Conservation (phyloP, 2,113 vertebrate genomes). For the Clupea harengus region DNA sequence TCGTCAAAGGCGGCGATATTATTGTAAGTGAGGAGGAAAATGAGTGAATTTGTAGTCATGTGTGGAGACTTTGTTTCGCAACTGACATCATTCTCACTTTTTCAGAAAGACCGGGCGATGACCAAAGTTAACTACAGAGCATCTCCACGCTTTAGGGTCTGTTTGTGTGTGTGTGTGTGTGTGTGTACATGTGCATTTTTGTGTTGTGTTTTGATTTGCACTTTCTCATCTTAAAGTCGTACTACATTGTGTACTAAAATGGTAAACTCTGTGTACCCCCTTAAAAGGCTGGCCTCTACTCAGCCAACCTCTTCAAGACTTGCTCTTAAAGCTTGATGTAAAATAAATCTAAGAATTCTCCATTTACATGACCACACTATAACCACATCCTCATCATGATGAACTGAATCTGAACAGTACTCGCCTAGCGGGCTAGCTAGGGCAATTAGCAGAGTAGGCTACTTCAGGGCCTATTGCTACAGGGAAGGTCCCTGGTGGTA, state of each 20-base stretch:
- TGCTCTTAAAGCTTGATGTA: no score
- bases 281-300: background rate
- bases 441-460: no score
- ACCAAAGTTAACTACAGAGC: slow-evolving; percentile 69
- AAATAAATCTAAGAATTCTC: no score
- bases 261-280: background rate
- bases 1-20: slow-evolving; percentile 82
- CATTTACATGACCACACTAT: no score
- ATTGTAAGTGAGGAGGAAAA: slow-evolving; percentile 73
- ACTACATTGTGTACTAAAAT: background rate
- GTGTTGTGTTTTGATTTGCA: background rate
- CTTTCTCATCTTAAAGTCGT: background rate
- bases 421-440: no score
- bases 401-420: no score
- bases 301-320: no score
- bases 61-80: background rate
- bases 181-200: background rate
- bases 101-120: slow-evolving; percentile 71
- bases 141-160: slow-evolving; percentile 71
- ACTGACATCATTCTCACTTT: background rate
- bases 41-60: background rate
- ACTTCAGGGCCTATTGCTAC: no score
- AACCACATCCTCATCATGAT: no score
- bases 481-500: no score
- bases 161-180: slow-evolving; percentile 19